A percentile compares a stretch with the other conserved stretches of the same genome.
Conservation (phyloP, 1,140 invertebrate species). For the Myzus persicae region DNA sequence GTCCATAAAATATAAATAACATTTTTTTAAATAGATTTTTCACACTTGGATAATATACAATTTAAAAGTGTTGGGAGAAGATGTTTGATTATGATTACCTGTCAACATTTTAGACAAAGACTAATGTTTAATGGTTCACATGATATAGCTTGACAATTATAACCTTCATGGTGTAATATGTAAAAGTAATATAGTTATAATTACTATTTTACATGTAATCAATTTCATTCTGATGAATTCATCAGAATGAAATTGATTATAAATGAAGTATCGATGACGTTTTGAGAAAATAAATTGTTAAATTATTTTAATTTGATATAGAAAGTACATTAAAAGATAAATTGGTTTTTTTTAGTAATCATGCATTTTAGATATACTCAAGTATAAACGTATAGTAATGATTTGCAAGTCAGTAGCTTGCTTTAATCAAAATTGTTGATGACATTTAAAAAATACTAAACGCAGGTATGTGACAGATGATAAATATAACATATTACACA, state of each 20-base stretch:
- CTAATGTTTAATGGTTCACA: no score
- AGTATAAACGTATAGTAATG: background rate
- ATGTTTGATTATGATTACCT: background rate
- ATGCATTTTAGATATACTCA: background rate
- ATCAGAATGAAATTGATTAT: background rate
- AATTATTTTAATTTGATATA: background rate
- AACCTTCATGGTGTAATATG: slow-evolving; percentile 8
- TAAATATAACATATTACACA: no score
- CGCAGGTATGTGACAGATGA: no score
- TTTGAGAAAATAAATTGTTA: background rate
- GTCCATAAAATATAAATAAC: background rate
- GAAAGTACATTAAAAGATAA: background rate
- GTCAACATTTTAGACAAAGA: background rate
- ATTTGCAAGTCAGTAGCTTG: no score
- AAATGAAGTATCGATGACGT: background rate
- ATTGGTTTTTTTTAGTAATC: background rate
- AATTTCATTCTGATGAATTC: no score
- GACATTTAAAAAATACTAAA: no score
- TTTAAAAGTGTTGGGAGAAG: background rate
- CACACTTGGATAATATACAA: background rate
- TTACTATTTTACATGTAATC: background rate
- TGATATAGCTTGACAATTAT: background rate
- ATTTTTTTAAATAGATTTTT: background rate
- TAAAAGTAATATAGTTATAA: background rate
- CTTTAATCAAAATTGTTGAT: no score